Evolutionary conservation across 2,797 vertebrate species (phyloP), one percentile per base, ranked within the genome.

Genomic region (Bryconaethiops microstoma): DNA sequence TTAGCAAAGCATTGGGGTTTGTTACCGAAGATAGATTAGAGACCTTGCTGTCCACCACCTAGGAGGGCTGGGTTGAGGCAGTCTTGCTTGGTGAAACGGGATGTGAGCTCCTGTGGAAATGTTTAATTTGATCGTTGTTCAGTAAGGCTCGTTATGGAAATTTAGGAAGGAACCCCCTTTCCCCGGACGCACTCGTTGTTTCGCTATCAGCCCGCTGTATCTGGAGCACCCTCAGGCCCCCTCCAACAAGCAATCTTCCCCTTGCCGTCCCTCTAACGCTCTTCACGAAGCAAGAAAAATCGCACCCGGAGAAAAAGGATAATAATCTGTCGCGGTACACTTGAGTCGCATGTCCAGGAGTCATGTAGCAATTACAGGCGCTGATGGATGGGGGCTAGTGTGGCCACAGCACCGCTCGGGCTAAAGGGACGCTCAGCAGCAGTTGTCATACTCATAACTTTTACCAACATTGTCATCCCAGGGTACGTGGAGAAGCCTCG

Each of bases 1-100:
- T 96, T 96, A 99, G 97, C 97, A 98, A 98, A 99, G 97, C 97
- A 99, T 98, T 98, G 95, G 90, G 91, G 88, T 84, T 82, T 86
- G 86, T 82, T 54, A 83, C 54, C 73, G 40, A 45, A 63, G 23
- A 83, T 29, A 29, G 4, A 42, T 16, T 0, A 8, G 25, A 65
- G 74, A 25, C n/a, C 64, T 42, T 0, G 5, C 6, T 35, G 2
- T 64, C 29, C 17, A 25, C 23, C 1, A 19, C 23, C 9, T 57
- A 0, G 48, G 4, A 14, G n/a, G 60, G 59, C 35, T 7, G 21
- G 74, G 62, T 54, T 40, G 39, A n/a, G 55, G 8, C 70, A 7
- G 59, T 67, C 21, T n/a, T 29, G 62, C 63, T 54, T 25, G 17
- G 64, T 40, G 13, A 55, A 21, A 25, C 52, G 8, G 48, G 59